Percentiles rank a stretch among this genome's conserved stretches.
Evolutionary conservation across 2,888 invertebrate genomes (phyloP).

Genomic region (Spicauda simplicius): DNA sequence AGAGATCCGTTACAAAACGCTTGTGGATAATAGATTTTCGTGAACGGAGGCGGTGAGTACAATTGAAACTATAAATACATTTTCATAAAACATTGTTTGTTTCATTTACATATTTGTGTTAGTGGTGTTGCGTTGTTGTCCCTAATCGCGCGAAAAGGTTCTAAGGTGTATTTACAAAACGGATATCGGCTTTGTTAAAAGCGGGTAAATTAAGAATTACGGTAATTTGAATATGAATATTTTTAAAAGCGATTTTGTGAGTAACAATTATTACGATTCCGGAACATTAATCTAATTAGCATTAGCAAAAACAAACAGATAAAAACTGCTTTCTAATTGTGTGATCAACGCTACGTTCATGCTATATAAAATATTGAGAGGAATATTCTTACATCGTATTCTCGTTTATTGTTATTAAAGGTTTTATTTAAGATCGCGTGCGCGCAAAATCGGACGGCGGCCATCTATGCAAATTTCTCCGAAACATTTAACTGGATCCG

Average conservation of each 20-base stretch:
- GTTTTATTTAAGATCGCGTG: constrained; percentile 53
- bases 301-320: too few relatives aligned
- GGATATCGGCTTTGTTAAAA: too few relatives aligned
- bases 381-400: background rate
- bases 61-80: constrained; percentile 45
- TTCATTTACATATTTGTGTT: constrained; percentile 34
- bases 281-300: too few relatives aligned
- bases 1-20: constrained; percentile 69
- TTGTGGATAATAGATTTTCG: constrained; percentile 71
- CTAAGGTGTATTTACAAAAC: constrained; percentile 5
- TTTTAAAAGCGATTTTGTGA: too few relatives aligned
- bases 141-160: constrained; percentile 24
- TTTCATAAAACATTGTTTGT: constrained; percentile 29
- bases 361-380: background rate
- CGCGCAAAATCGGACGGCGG: constrained; percentile 71
- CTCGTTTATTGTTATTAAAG: constrained; percentile 22
- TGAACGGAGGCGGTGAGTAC: constrained; percentile 67
- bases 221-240: too few relatives aligned
- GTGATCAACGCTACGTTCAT: background rate
- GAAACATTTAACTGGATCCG: constrained; percentile 78
- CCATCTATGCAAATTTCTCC: constrained; percentile 84
- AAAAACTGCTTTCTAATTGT: background rate
- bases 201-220: too few relatives aligned
- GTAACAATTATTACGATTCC: too few relatives aligned
- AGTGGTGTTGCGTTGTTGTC: constrained; percentile 25